These are phyloP conservation scores for Andricus quercusramuli DNA, from an alignment of 2,888 invertebrate species.

Conservation along the genomic window DNA sequence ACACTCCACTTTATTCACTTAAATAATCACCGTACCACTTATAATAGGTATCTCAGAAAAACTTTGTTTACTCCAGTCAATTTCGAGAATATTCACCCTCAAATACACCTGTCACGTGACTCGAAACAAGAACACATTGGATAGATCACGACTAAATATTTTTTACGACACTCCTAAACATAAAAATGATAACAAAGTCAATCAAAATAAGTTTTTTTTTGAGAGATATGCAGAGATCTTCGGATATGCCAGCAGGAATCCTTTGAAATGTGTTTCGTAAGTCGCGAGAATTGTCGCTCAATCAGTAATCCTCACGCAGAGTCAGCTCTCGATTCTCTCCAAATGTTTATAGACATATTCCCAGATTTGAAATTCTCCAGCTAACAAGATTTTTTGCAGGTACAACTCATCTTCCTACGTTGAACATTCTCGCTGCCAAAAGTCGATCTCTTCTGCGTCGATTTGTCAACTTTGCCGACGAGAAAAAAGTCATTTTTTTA, in stretches of 20 bases:
- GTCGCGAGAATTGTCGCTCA: not conserved
- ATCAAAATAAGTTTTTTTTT: not conserved
- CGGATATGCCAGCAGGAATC: slow-evolving; percentile 14
- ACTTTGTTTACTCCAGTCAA: not conserved
- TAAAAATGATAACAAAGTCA: not conserved
- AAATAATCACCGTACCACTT: not conserved
- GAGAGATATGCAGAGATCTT: slow-evolving; percentile 19
- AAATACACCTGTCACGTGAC: slow-evolving; percentile 6
- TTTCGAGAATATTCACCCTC: not conserved
- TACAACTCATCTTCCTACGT: not conserved
- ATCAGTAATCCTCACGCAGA: not conserved
- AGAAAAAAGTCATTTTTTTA: not conserved
- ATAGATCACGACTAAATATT: not conserved
- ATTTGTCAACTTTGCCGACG: not conserved
- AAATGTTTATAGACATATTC: not conserved
- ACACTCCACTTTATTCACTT: not conserved
- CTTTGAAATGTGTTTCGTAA: slow-evolving; percentile 7
- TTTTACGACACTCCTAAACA: not conserved
- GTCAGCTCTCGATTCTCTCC: not conserved
- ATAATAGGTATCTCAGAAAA: not conserved
- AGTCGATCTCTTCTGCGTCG: not conserved
- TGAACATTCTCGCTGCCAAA: not conserved
- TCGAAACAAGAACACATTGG: not conserved
- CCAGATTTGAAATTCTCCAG: not conserved
- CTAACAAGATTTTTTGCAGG: not conserved